These are phyloP conservation scores for Spilarctia lutea DNA, from an alignment of 2,888 invertebrate genomes.

Conservation along the genomic window DNA sequence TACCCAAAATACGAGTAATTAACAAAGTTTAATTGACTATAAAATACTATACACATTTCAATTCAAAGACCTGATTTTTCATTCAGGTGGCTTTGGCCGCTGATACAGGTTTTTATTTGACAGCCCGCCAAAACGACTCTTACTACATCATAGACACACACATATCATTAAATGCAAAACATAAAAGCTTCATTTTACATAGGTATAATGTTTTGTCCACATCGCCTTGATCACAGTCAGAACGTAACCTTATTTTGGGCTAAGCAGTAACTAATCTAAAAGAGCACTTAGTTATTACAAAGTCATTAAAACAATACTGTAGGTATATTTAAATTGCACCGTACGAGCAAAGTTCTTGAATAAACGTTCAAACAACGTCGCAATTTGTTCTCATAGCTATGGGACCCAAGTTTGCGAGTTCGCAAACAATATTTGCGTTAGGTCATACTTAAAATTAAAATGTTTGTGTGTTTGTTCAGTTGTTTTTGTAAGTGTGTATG, in stretches of 20 bases:
- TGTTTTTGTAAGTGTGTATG: constrained; percentile 9
- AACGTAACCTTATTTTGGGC: neutral
- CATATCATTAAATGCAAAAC: neutral
- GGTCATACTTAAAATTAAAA: constrained; percentile 47
- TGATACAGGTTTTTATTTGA: too few species aligned
- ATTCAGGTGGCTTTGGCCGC: too few species aligned
- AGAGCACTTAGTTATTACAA: constrained; percentile 16
- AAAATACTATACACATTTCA: too few species aligned
- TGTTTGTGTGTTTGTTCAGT: constrained; percentile 29
- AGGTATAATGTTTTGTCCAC: neutral
- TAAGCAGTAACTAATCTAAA: constrained; percentile 7
- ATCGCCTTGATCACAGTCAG: neutral
- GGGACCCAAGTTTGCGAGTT: constrained; percentile 26
- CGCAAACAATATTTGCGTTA: constrained; percentile 35
- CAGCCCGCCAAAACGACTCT: too few species aligned
- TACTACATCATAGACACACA: too few species aligned
- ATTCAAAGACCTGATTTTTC: too few species aligned
- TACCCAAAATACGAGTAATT: too few species aligned
- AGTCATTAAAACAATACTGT: constrained; percentile 18
- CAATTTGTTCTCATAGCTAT: constrained; percentile 42
- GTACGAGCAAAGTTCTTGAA: constrained; percentile 38
- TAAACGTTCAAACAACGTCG: constrained; percentile 33
- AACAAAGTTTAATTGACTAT: too few species aligned
- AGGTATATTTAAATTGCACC: constrained; percentile 33
- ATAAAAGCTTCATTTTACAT: neutral